phyloP scores from a whole-genome alignment of 2,113 vertebrate genomes.

The Lophotis ruficrista region DNA sequence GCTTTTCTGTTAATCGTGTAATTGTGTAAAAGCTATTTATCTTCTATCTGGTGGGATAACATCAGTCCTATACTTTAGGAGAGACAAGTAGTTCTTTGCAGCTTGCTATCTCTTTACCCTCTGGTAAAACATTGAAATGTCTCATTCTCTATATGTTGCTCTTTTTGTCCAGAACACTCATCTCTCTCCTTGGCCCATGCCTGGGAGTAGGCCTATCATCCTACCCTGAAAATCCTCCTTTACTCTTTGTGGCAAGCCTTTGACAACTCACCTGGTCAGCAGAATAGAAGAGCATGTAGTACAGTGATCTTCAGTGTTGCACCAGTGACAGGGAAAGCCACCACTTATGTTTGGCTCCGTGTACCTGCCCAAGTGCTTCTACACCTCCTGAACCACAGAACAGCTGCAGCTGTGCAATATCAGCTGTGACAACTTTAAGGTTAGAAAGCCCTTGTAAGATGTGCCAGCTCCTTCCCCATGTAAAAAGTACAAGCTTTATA shows the following conservation, averaged over 20 bases:
- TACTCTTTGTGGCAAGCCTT: neutral
- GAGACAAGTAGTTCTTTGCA: neutral
- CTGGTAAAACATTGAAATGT: neutral
- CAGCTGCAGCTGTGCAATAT: neutral
- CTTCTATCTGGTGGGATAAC: neutral
- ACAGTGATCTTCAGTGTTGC: neutral
- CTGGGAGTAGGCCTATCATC: neutral
- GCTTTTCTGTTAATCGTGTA: neutral
- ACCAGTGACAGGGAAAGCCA: neutral
- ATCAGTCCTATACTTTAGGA: neutral
- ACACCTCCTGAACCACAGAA: fast-evolving
- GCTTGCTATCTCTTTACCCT: neutral
- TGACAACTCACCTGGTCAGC: too few species aligned
- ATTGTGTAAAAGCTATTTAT: neutral
- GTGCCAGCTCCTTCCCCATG: neutral
- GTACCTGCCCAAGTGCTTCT: neutral
- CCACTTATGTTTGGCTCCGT: fast-evolving
- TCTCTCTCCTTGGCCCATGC: neutral
- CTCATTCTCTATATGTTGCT: neutral
- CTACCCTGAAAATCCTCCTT: neutral
- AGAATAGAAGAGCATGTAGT: neutral
- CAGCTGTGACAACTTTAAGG: neutral
- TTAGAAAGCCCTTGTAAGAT: neutral
- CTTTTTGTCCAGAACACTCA: neutral
- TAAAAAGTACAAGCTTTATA: neutral